These are phyloP conservation scores for Eustalomyia histrio DNA, from an alignment of 2,888 invertebrate species.

Conservation along the genomic window DNA sequence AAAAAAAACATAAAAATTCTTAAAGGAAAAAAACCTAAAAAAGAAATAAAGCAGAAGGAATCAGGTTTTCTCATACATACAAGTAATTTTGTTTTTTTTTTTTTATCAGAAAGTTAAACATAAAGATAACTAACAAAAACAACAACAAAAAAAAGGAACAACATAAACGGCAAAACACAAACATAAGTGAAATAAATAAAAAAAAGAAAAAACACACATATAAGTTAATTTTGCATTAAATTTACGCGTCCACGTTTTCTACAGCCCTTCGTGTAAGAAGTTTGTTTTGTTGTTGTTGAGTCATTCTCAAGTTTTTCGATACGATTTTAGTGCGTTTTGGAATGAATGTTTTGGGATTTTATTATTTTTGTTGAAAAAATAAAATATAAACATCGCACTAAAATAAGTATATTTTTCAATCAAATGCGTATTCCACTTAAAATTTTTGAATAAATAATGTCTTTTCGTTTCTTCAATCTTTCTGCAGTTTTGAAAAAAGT, in stretches of 20 bases:
- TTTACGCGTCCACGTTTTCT: conserved; percentile 41
- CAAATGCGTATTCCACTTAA: no score
- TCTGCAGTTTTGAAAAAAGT: no score
- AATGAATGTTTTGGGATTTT: no score
- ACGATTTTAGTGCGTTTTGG: no score
- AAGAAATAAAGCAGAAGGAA: conserved; percentile 22
- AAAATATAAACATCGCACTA: no score
- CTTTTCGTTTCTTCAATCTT: no score
- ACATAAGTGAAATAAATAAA: not conserved
- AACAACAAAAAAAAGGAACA: conserved; percentile 3
- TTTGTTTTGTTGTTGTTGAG: conserved; percentile 19
- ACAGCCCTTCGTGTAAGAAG: conserved; percentile 30
- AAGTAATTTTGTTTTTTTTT: no score
- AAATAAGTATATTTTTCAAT: no score
- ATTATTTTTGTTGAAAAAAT: no score
- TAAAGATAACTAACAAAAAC: conserved; percentile 5
- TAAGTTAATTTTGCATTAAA: conserved; percentile 46
- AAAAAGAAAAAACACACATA: conserved; percentile 26
- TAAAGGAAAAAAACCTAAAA: conserved; percentile 30
- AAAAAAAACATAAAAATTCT: conserved; percentile 36
- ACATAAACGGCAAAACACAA: conserved; percentile 6
- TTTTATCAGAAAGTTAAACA: conserved; percentile 7
- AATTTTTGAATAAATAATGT: no score
- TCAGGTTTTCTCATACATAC: conserved; percentile 37
- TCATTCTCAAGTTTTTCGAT: no score